A percentile compares a stretch with the other conserved stretches of the same genome.
phyloP scores from a whole-genome alignment of 2,113 vertebrate genomes.

The Tragelaphus scriptus region DNA sequence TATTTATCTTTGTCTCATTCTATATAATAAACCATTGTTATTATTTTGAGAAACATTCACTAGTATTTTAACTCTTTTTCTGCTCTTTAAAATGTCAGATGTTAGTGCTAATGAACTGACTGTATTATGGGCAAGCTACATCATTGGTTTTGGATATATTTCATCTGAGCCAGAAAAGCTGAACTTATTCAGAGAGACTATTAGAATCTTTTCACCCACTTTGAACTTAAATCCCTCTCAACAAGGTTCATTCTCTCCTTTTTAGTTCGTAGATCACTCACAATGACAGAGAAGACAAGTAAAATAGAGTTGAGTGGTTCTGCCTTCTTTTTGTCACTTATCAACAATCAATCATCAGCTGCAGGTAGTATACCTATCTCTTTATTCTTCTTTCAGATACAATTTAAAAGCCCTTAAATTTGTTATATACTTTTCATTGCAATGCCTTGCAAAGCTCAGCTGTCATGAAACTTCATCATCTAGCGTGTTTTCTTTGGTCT shows the following conservation, averaged over 20 bases:
- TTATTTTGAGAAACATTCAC: not conserved
- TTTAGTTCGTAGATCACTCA: slow-evolving; percentile 27
- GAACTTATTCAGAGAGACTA: slow-evolving; percentile 15
- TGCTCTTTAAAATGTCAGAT: not conserved
- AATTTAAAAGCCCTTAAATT: not conserved
- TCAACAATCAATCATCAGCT: slow-evolving; percentile 32
- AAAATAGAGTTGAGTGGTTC: slow-evolving; percentile 30
- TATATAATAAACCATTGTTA: not conserved
- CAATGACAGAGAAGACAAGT: slow-evolving; percentile 44
- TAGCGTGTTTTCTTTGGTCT: not conserved
- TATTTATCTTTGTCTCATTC: not conserved
- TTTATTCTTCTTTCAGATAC: not conserved
- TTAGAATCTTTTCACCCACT: not conserved
- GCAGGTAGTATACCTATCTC: not conserved
- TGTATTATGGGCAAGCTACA: not conserved
- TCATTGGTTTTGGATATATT: not conserved
- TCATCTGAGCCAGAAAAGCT: not conserved
- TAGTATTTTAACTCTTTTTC: not conserved
- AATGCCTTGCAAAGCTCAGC: not conserved
- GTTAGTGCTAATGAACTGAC: not conserved
- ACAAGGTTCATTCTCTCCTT: not conserved
- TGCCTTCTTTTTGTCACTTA: not conserved
- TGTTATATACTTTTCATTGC: not conserved
- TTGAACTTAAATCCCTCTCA: slow-evolving; percentile 39
- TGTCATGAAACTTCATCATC: not conserved